These are phyloP conservation scores for Conistra vaccinii DNA, from an alignment of 2,888 invertebrate genomes.

Conservation along the genomic window DNA sequence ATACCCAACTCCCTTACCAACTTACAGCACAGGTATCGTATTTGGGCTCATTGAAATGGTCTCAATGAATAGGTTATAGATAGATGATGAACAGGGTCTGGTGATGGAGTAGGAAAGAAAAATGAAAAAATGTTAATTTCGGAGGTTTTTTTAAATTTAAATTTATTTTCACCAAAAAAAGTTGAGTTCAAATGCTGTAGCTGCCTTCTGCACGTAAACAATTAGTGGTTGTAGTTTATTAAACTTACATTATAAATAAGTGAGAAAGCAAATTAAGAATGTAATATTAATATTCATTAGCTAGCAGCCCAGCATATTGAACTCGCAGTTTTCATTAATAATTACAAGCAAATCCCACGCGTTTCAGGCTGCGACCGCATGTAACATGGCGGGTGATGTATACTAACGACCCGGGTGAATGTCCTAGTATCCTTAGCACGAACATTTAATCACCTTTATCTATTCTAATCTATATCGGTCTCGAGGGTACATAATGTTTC, in stretches of 20 bases:
- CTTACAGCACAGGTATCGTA: too few species aligned
- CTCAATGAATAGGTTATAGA: too few species aligned
- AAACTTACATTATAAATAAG: neutral
- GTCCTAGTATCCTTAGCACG: neutral
- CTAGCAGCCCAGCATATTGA: constrained; percentile 2
- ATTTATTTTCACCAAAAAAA: neutral
- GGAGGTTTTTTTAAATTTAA: too few species aligned
- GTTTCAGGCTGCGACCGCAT: neutral
- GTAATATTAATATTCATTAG: constrained; percentile 4
- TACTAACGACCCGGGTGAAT: neutral
- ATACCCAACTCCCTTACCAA: too few species aligned
- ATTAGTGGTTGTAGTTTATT: neutral
- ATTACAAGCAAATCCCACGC: constrained; percentile 23
- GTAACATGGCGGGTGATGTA: neutral
- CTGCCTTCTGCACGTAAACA: neutral
- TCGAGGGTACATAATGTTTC: too few species aligned
- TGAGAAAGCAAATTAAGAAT: neutral
- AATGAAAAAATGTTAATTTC: too few species aligned
- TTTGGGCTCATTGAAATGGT: too few species aligned
- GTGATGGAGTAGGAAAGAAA: too few species aligned
- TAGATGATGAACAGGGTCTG: too few species aligned
- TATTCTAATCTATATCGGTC: neutral
- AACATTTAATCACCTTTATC: neutral
- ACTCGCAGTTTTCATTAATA: constrained; percentile 5
- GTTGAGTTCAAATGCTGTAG: neutral